Conservation (phyloP, 2,797 vertebrate species). For the Phoebastria nigripes region DNA sequence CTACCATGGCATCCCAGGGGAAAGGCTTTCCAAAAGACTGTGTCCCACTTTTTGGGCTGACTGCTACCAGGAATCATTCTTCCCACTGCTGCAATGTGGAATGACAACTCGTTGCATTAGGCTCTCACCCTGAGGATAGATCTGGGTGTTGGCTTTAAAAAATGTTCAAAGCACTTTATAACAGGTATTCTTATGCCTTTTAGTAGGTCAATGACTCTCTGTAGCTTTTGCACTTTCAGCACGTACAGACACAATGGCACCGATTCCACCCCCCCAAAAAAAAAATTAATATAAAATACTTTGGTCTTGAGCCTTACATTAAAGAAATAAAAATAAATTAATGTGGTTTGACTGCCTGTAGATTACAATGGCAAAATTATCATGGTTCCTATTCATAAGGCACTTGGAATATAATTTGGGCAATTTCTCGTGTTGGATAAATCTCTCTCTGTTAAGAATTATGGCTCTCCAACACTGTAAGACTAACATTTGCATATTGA, state of each 20-base stretch:
- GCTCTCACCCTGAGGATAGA: not conserved
- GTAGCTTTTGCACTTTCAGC: not conserved
- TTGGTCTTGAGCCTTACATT: not conserved
- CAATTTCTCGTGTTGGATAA: slow-evolving; percentile 4
- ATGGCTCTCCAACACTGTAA: not conserved
- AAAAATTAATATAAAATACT: not conserved
- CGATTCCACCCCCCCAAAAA: not conserved
- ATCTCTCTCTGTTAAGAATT: not conserved
- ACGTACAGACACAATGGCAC: not conserved
- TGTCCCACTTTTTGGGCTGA: not conserved
- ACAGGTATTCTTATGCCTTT: not conserved
- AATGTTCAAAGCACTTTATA: not conserved
- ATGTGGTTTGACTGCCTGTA: not conserved
- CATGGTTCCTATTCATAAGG: not conserved
- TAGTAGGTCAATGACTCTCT: not conserved
- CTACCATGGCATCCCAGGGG: not conserved
- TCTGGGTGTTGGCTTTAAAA: not conserved
- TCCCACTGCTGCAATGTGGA: not conserved
- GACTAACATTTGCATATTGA: not conserved
- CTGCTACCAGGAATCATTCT: not conserved
- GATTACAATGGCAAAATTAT: not conserved
- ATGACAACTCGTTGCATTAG: not conserved
- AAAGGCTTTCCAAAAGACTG: not conserved
- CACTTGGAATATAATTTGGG: not conserved
- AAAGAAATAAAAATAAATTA: slow-evolving; percentile 4